Evolutionary conservation across 2,888 invertebrate species (phyloP), one percentile per base, ranked within the genome.

Genomic region (Orthosia gracilis): DNA sequence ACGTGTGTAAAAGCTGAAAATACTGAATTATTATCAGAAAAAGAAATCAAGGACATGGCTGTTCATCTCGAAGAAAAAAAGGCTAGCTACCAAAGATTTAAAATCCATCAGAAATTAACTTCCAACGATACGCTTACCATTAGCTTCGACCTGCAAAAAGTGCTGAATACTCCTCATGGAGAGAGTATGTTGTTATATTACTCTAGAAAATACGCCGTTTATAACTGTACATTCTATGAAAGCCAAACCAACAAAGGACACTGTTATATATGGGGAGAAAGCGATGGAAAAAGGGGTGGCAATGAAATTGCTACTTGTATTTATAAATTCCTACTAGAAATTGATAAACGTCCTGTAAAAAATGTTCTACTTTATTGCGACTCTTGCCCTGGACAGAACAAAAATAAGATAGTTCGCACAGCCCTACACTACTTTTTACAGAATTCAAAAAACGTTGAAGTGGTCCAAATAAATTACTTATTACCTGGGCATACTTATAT

Each of bases 311-410:
- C 26, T 26, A 54, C 54, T 59, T 59, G 47, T 47, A 54, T 52
- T 54, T 66, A 54, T 66, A 55, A 54, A 55, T 26, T 55, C 65
- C 52, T 58, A 50, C 52, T 40, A 69, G 55, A 63, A 65, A 45
- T 65, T 71, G 65, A 59, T 71, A 40, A 64, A 50, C 50, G 65
- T 63, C 31, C 61, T 55, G 31, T 73, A 17, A 70, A 70, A 70
- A 55, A 67, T 67, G 47, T 74, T 31, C 21, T 78, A 50, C 59
- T 78, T 49, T 78, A 78, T 61, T 70, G 66, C 17, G 73, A 78
- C 55, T 65, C 67, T 26, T 74, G 78, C 45, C 45, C 50, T 23
- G 74, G 78, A 2, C 71, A 78, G 31, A 70, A 78, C 40, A 71
- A 70, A 71, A 74, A 74, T 59, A 73, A 74, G 47, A 69, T 47